Evolutionary conservation across 2,113 vertebrate species (phyloP), one percentile per base, ranked within the genome.

Genomic region (Pitta sordida): DNA sequence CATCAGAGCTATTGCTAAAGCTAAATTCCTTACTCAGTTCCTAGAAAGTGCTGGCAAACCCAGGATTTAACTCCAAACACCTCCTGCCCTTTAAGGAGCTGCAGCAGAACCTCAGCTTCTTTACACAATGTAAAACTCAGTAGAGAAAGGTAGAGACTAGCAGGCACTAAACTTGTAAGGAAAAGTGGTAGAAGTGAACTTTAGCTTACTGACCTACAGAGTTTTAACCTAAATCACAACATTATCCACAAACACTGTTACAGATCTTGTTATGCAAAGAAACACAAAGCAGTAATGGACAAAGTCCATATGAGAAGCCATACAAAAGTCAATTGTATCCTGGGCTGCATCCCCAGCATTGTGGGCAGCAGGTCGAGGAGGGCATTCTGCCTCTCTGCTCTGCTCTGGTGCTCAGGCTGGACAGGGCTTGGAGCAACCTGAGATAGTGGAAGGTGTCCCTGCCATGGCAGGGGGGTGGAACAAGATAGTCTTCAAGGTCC

Each of bases 361-460:
- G 9, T 52, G 37, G 15, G 44, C 68, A 64, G 39, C 29, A 39
- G 46, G 24, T 5, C 0, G 0, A 68, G 69, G 13, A 52, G 37
- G 13, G 11, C 9, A 39, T 53, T 12, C n/a, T 46, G 52, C 8
- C 51, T 43, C 49, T 49, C 17, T 56, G 27, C 29, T 44, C n/a
- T 0, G 0, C 46, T 60, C 9, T 60, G 53, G 46, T 3, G n/a
- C n/a, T n/a, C n/a, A n/a, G n/a, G n/a, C n/a, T 60, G 34, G 46
- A 67, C 0, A 0, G 23, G 44, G 60, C 46, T 82, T 18, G 16
- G 11, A 82, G 16, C 14, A 75, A 26, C 6, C 24, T 53, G n/a
- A 29, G 0, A 0, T 18, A 30, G 23, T 34, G 62, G 7, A 53
- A 46, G 6, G 16, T 22, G n/a, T 15, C n/a, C 23, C 29, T 46